A percentile compares a stretch with the other conserved stretches of the same genome.
These are phyloP conservation scores for Dipodomys stephensi DNA, from an alignment of 2,113 vertebrate genomes.

Conservation along the genomic window DNA sequence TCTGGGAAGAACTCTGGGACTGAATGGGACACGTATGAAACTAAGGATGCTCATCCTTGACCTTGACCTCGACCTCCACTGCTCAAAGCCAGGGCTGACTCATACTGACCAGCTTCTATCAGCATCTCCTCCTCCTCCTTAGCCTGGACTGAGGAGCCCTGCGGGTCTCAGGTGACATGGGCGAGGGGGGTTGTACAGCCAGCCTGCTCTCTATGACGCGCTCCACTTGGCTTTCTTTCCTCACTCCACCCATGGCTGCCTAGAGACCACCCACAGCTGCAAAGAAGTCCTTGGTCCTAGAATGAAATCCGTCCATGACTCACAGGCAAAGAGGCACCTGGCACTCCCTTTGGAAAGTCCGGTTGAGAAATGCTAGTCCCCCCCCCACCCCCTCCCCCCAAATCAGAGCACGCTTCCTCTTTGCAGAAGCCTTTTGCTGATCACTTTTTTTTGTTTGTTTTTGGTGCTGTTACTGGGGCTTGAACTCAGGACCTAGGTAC, in stretches of 20 bases:
- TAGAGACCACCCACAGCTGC: conserved; percentile 42
- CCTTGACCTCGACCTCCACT: no score
- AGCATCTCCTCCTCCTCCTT: neutral
- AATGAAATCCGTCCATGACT: neutral
- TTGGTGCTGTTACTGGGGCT: no score
- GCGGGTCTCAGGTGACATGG: neutral
- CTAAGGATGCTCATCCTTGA: neutral
- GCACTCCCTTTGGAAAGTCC: conserved; percentile 38
- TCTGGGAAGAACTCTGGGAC: neutral
- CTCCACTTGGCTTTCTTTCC: neutral
- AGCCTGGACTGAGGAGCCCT: neutral
- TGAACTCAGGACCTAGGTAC: no score
- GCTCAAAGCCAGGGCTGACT: neutral
- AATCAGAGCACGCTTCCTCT: neutral
- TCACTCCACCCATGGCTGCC: neutral
- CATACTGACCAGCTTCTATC: fast-evolving
- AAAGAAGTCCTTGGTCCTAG: conserved; percentile 41
- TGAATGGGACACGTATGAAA: fast-evolving
- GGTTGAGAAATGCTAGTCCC: neutral
- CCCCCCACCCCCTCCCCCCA: no score
- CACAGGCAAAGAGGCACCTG: conserved; percentile 30
- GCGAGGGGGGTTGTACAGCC: fast-evolving
- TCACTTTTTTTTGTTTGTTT: neutral
- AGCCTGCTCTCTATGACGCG: neutral
- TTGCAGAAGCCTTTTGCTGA: neutral